Evolutionary conservation across 2,888 invertebrate genomes (phyloP), one percentile per base, ranked within the genome.

Genomic region (Molorchus minor): DNA sequence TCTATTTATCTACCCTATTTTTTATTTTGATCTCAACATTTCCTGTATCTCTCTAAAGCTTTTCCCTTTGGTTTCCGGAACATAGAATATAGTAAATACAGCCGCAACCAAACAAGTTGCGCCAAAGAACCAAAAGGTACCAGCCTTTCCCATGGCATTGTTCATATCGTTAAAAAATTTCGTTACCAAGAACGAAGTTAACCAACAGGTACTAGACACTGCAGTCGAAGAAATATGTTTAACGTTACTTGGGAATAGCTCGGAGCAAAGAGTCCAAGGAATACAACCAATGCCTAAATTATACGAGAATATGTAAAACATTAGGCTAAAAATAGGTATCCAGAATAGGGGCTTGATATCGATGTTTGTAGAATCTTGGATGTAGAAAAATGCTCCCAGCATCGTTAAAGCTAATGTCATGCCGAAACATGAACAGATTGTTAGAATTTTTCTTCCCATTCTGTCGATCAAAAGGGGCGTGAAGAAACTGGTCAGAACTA

Each of bases 391-490:
- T 2, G 64, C 40, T 12, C 86, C 88, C 0, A 88, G 79, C 0
- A 84, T 80, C 38, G 78, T 81, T 73, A 88, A 80, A 2, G 88
- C 86, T 10, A 90, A 67, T 20, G 85, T 82, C 75, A 89, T 88
- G 0, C 89, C 87, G 30, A 85, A 75, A 0, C 89, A 86, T 0
- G 93, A 93, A 21, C 87, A 78, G 1, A 92, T 78, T 0, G 94
- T 83, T 35, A 94, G 83, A 0, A 88, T 78, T 55, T 88, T 86
- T 45, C 93, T 83, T 0, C 94, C 94, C 20, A 89, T 83, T 44
- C 87, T 84, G 79, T 94, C 94, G 53, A 90, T 91, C 16, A 92
- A 84, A n/a, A 90, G 73, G 0, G 91, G 90, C 0, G 92, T 89
- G 5, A 88, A 81, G 38, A 81, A 83, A 0, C 94, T 93, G 0